Percentiles rank a stretch among this genome's conserved stretches.
These are phyloP conservation scores for Erynnis tages DNA, from an alignment of 2,888 invertebrate genomes.

Conservation along the genomic window DNA sequence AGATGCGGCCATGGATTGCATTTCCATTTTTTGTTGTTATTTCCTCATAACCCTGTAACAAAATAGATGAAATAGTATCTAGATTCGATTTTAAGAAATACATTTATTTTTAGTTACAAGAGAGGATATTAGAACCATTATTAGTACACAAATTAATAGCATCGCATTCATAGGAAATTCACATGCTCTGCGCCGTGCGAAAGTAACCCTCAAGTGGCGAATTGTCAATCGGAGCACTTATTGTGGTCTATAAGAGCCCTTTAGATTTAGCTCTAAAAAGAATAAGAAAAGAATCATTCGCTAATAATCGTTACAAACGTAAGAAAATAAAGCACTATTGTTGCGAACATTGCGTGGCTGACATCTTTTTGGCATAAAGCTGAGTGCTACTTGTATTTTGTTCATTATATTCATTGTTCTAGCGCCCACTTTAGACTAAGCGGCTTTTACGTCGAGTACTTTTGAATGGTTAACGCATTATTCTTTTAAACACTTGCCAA, in stretches of 20 bases:
- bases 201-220: conserved; percentile 42
- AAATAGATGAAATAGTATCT: conserved; percentile 12
- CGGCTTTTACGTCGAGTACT: conserved; percentile 50
- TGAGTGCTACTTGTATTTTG: conserved; percentile 57
- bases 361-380: conserved; percentile 71
- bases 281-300: conserved; percentile 58
- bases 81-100: background rate
- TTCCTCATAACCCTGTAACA: conserved; percentile 44
- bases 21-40: conserved; percentile 43
- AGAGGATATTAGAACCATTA: too few species aligned
- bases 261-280: conserved; percentile 43
- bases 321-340: conserved; percentile 69
- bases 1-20: conserved; percentile 55
- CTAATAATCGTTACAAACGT: conserved; percentile 71
- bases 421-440: conserved; percentile 50
- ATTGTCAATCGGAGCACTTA: conserved; percentile 34
- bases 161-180: conserved; percentile 39
- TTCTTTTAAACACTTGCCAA: conserved; percentile 44
- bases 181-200: conserved; percentile 47
- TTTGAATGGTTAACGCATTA: conserved; percentile 52
- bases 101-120: too few species aligned
- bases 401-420: conserved; percentile 71
- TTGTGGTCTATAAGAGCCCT: conserved; percentile 49
- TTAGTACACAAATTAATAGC: background rate
- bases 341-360: conserved; percentile 43